phyloP scores from a whole-genome alignment of 2,113 vertebrate species.

The Canis aureus region DNA sequence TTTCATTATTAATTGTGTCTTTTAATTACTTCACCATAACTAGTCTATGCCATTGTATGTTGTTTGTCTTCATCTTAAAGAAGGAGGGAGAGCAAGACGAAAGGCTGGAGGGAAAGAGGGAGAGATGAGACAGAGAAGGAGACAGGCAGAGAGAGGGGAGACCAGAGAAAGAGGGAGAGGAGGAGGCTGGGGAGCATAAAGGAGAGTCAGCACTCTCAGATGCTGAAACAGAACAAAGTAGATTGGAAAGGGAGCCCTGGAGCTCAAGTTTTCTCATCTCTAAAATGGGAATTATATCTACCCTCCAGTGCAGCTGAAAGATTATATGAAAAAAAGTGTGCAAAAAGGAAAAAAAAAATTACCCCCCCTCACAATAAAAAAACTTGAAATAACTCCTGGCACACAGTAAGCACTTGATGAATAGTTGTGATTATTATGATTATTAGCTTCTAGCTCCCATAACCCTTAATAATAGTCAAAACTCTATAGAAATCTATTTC shows the following conservation, averaged over 20 bases:
- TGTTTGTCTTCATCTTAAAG: not conserved
- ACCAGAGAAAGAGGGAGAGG: too few relatives aligned
- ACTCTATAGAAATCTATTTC: constrained; percentile 70
- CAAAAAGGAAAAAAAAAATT: not conserved
- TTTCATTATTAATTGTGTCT: constrained; percentile 3
- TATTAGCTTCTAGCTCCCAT: constrained; percentile 66
- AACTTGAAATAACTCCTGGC: not conserved
- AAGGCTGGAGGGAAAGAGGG: not conserved
- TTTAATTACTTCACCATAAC: not conserved
- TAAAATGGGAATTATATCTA: not conserved
- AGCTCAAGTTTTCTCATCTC: not conserved
- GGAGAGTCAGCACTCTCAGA: not conserved
- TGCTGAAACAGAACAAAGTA: not conserved
- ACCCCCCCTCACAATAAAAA: not conserved
- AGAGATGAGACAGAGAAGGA: not conserved
- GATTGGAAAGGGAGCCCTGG: not conserved
- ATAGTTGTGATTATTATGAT: constrained; percentile 63
- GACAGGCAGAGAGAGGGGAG: too few relatives aligned
- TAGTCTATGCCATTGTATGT: not conserved
- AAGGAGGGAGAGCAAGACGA: not conserved
- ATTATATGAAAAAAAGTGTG: not conserved
- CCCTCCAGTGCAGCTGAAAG: not conserved
- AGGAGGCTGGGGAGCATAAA: not conserved
- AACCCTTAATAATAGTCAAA: constrained; percentile 75
- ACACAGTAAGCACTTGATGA: constrained; percentile 59